These are phyloP conservation scores for Delia radicum DNA, from an alignment of 1,140 invertebrate species.

Conservation along the genomic window DNA sequence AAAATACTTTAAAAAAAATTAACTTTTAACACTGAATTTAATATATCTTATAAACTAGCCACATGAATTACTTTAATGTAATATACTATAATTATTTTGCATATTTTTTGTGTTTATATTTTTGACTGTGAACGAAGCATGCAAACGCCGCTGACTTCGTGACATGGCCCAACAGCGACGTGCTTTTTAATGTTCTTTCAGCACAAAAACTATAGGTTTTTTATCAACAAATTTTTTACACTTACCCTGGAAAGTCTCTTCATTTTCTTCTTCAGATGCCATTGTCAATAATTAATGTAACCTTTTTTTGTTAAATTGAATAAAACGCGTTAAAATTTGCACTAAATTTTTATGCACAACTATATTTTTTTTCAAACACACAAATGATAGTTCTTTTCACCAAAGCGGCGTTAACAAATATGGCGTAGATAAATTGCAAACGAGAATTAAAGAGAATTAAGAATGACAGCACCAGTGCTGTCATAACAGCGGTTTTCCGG, in stretches of 20 bases:
- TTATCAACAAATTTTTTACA: slow-evolving; percentile 22
- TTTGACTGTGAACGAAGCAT: background rate
- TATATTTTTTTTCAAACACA: background rate
- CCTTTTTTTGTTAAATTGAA: slow-evolving; percentile 34
- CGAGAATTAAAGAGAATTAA: background rate
- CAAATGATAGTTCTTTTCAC: slow-evolving; percentile 39
- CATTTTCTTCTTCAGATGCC: slow-evolving; percentile 54
- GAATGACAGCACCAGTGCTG: background rate
- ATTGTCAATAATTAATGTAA: slow-evolving; percentile 36
- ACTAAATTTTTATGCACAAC: background rate
- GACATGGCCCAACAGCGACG: background rate
- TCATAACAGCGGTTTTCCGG: background rate
- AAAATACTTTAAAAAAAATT: too few species aligned
- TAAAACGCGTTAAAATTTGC: background rate
- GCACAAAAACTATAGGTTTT: background rate
- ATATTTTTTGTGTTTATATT: background rate
- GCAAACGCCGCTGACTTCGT: background rate
- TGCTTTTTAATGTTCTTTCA: background rate
- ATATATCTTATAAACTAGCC: background rate
- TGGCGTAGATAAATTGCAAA: slow-evolving; percentile 30
- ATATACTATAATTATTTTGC: background rate
- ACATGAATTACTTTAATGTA: background rate
- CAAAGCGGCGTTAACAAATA: slow-evolving; percentile 45
- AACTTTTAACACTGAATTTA: background rate
- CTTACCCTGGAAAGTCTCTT: slow-evolving; percentile 53